phyloP scores from a whole-genome alignment of 2,797 vertebrate genomes.

The Betta splendens region DNA sequence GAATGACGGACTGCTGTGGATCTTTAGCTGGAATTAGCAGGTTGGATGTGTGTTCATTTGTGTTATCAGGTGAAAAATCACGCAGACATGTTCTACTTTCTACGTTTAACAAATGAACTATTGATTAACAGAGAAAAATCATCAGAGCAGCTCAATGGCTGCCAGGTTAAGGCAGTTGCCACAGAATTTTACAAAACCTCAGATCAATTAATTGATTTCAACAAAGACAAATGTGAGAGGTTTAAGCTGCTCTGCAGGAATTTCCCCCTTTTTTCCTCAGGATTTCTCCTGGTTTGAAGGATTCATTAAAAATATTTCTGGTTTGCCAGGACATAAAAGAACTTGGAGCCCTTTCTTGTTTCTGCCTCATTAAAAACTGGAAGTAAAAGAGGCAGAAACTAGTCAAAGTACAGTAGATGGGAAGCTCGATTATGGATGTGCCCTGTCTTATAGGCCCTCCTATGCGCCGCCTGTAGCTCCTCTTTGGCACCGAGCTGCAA shows the following conservation, averaged over 20 bases:
- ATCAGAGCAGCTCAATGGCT: not conserved
- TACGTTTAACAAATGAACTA: not conserved
- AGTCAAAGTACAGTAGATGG: slow-evolving; percentile 13
- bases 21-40: not conserved
- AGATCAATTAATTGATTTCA: slow-evolving; percentile 36
- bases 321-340: slow-evolving; percentile 27
- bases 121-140: not conserved
- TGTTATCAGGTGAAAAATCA: not conserved
- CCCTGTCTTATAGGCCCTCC: slow-evolving; percentile 20
- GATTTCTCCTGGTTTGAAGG: slow-evolving; percentile 14
- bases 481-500: slow-evolving; percentile 31
- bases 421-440: slow-evolving; percentile 17
- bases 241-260: slow-evolving; percentile 16
- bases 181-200: slow-evolving; percentile 4
- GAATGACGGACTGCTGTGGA: no score
- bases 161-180: not conserved
- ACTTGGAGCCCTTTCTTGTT: slow-evolving; percentile 14
- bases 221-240: slow-evolving; percentile 19
- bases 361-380: slow-evolving; percentile 25
- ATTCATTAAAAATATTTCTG: slow-evolving; percentile 33
- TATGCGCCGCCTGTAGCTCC: slow-evolving; percentile 31
- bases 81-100: no score
- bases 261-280: not conserved
- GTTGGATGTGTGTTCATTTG: not conserved
- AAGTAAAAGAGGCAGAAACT: slow-evolving; percentile 7